Conservation (phyloP, 2,113 vertebrate species). For the Phylloscopus trochilus region DNA sequence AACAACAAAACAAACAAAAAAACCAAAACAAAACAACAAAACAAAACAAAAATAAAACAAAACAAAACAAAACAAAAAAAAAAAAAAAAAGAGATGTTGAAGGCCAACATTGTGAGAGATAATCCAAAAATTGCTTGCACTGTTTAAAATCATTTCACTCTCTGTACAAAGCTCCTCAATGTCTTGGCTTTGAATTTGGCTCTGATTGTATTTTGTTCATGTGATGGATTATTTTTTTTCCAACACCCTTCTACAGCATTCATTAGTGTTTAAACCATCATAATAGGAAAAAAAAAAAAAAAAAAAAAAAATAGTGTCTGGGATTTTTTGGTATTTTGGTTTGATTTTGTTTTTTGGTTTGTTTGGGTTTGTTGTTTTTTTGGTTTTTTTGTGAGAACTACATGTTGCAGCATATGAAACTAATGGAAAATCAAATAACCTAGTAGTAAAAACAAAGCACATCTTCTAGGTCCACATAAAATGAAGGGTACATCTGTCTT, state of each 20-base stretch:
- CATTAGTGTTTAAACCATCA: not conserved
- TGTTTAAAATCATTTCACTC: not conserved
- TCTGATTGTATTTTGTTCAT: not conserved
- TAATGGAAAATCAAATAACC: not conserved
- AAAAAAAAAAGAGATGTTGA: too few species aligned
- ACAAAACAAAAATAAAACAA: not conserved
- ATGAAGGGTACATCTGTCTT: not conserved
- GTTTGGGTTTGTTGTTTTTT: not conserved
- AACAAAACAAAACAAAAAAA: too few species aligned
- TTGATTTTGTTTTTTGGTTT: not conserved
- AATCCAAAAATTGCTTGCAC: not conserved
- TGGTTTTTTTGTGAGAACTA: not conserved
- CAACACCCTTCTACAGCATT: not conserved
- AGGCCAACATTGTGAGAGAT: not conserved
- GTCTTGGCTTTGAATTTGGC: not conserved
- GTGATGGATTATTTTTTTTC: not conserved
- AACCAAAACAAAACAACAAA: too few species aligned
- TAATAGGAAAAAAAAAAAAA: rapidly evolving
- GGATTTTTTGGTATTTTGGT: not conserved
- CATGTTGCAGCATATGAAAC: not conserved
- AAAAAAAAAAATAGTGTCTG: not conserved
- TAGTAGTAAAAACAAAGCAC: not conserved
- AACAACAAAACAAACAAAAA: too few species aligned
- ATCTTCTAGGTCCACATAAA: not conserved
- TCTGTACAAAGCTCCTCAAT: not conserved